Percentiles rank a stretch among this genome's conserved stretches.
Conservation (phyloP, 2,888 invertebrate genomes). For the Campaea margaritaria region DNA sequence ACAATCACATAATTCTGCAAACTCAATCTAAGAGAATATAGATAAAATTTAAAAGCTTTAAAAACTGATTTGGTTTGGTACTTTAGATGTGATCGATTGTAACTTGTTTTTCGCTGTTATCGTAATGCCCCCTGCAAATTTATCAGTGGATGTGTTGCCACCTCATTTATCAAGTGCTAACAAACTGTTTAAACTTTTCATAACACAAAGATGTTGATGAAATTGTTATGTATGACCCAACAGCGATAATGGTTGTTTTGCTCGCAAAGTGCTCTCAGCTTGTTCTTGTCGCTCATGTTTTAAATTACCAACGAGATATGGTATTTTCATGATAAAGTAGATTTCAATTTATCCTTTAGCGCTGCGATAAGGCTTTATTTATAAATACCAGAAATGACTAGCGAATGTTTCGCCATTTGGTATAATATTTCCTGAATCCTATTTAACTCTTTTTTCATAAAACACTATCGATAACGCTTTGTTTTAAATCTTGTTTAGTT, state of each 20-base stretch:
- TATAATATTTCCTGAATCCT: constrained; percentile 8
- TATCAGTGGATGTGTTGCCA: constrained; percentile 59
- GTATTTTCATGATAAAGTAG: constrained; percentile 7
- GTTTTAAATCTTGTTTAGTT: too few relatives aligned
- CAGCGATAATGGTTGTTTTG: constrained; percentile 54
- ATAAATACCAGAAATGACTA: constrained; percentile 11
- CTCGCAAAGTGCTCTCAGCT: constrained; percentile 21
- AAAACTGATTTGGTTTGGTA: background rate
- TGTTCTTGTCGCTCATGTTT: constrained; percentile 15
- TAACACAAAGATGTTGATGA: constrained; percentile 50
- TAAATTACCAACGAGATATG: constrained; percentile 9
- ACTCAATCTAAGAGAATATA: constrained; percentile 13
- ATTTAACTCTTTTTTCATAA: background rate
- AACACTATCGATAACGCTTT: background rate
- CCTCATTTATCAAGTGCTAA: constrained; percentile 22
- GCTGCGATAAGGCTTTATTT: constrained; percentile 6
- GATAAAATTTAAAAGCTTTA: constrained; percentile 8
- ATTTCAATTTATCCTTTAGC: background rate
- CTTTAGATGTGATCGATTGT: constrained; percentile 32
- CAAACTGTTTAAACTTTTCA: constrained; percentile 44
- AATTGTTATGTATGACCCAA: constrained; percentile 48
- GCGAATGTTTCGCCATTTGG: background rate
- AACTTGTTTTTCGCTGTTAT: constrained; percentile 45
- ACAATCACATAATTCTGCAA: constrained; percentile 7
- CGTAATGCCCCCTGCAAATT: constrained; percentile 53